These are phyloP conservation scores for Cantharis flavilabris DNA, from an alignment of 2,888 invertebrate genomes.

Conservation along the genomic window DNA sequence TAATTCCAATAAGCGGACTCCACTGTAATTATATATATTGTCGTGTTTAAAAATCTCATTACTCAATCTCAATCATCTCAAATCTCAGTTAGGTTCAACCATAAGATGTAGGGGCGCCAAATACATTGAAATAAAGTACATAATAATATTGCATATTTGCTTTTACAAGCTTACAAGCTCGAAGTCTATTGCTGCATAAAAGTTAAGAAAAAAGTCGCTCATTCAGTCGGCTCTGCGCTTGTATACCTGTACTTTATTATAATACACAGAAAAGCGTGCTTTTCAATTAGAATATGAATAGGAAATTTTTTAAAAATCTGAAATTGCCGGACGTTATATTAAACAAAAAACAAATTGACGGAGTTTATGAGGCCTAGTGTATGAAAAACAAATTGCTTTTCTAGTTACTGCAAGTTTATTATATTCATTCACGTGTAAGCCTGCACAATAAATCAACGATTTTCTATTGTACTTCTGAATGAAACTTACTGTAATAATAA, in stretches of 20 bases:
- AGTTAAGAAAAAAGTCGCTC: no score
- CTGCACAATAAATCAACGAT: conserved; percentile 23
- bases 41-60: no score
- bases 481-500: conserved; percentile 18
- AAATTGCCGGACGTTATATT: background rate
- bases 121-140: no score
- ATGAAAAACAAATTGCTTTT: background rate
- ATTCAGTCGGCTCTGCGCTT: background rate
- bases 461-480: conserved; percentile 27
- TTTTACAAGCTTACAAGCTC: no score
- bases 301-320: background rate
- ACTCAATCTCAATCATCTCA: no score
- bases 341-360: background rate
- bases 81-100: no score
- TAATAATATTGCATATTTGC: no score
- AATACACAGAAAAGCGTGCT: background rate
- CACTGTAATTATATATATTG: no score
- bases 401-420: background rate
- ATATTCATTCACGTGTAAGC: conserved; percentile 37
- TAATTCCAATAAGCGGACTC: no score
- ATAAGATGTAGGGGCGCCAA: no score
- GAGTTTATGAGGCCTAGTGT: background rate
- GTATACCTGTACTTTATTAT: background rate
- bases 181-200: no score
- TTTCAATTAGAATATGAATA: background rate